phyloP scores from a whole-genome alignment of 2,113 vertebrate species.

The Crotalus tigris region DNA sequence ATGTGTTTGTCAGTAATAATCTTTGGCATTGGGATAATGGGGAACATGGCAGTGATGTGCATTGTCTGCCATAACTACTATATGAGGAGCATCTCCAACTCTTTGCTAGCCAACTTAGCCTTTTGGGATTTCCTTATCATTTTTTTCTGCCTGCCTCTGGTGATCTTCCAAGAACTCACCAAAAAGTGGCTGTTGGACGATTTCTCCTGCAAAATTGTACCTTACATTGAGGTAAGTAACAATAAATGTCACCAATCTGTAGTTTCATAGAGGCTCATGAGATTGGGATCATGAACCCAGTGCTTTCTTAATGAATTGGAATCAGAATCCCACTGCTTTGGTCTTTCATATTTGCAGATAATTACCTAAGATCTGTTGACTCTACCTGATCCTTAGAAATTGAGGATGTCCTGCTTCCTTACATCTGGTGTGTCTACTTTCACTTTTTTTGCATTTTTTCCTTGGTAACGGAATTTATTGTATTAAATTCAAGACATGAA shows the following conservation, averaged over 20 bases:
- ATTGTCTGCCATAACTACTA: conserved; percentile 97
- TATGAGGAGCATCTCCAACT: conserved; percentile 97
- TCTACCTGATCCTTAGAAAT: background rate
- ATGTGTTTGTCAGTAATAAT: conserved; percentile 81
- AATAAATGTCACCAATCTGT: background rate
- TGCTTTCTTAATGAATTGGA: background rate
- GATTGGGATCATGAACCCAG: background rate
- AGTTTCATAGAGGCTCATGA: background rate
- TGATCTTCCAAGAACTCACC: conserved; percentile 91
- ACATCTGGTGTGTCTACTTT: background rate
- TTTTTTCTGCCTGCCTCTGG: conserved; percentile 94
- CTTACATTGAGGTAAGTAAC: conserved; percentile 91
- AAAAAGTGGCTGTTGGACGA: conserved; percentile 94
- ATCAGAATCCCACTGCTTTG: background rate
- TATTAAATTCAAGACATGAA: background rate
- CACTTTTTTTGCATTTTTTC: background rate
- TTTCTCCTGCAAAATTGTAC: conserved; percentile 93
- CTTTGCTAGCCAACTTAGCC: conserved; percentile 92
- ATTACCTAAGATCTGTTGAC: background rate
- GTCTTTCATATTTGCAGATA: background rate
- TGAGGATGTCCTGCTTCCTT: background rate
- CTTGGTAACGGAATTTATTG: background rate
- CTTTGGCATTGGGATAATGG: conserved; percentile 87
- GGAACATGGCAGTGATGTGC: conserved; percentile 95
- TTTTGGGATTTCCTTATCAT: conserved; percentile 94